phyloP scores from a whole-genome alignment of 2,888 invertebrate genomes.

The Anarsia innoxiella region DNA sequence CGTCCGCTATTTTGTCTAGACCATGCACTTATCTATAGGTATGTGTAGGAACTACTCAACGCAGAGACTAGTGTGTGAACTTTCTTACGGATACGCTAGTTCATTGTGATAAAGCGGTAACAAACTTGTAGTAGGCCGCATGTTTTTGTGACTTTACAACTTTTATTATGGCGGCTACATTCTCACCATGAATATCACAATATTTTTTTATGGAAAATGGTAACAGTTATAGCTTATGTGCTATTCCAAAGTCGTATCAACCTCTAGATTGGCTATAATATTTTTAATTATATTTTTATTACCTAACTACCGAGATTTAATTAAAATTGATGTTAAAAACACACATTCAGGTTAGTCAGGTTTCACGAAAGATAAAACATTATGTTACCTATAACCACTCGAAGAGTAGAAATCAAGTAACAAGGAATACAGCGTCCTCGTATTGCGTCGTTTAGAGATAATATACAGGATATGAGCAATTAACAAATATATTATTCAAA shows the following conservation, averaged over 20 bases:
- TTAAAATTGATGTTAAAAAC: not conserved
- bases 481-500: too few species aligned
- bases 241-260: not conserved
- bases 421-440: too few species aligned
- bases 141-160: constrained; percentile 2
- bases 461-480: too few species aligned
- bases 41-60: too few species aligned
- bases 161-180: not conserved
- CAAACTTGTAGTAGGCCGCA: constrained; percentile 12
- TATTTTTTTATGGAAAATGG: not conserved
- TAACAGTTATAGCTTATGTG: not conserved
- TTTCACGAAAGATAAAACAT: too few species aligned
- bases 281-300: not conserved
- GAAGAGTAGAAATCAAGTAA: too few species aligned
- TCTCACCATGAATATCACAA: not conserved
- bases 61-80: constrained; percentile 38
- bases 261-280: too few species aligned
- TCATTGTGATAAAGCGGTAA: constrained; percentile 34
- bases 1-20: constrained; percentile 33
- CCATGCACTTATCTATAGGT: too few species aligned
- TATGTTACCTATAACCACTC: too few species aligned
- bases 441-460: too few species aligned
- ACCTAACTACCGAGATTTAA: not conserved
- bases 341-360: not conserved
- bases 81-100: constrained; percentile 47